Evolutionary conservation across 2,888 invertebrate species (phyloP).

Genomic region (Biston betularia): DNA sequence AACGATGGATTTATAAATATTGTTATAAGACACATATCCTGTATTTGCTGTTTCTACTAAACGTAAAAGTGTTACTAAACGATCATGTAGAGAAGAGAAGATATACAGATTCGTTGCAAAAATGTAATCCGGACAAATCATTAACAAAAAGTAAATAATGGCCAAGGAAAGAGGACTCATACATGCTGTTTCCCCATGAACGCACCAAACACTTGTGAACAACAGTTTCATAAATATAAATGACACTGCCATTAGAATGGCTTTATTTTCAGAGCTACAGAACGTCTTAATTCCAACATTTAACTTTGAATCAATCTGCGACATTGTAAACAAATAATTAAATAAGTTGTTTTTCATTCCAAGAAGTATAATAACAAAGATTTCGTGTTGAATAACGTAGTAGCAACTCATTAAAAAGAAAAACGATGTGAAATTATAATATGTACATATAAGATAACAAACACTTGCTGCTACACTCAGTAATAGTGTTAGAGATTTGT

Average conservation of each 20-base stretch:
- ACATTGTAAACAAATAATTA: background rate
- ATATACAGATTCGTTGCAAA: background rate
- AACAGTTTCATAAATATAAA: background rate
- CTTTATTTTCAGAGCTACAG: background rate
- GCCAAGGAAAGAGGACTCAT: too few relatives aligned
- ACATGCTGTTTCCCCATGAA: background rate
- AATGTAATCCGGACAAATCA: background rate
- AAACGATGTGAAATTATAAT: background rate
- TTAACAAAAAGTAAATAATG: background rate
- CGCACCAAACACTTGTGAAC: background rate
- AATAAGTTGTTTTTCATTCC: background rate
- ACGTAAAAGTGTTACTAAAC: background rate
- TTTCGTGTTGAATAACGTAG: background rate
- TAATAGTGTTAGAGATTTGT: background rate
- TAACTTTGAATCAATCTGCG: background rate
- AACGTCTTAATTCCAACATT: background rate
- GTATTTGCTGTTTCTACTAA: background rate
- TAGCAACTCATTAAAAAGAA: background rate
- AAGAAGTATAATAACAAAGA: background rate
- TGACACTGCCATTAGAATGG: background rate
- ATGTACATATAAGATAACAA: background rate
- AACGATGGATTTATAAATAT: slow-evolving; percentile 12
- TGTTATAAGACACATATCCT: background rate
- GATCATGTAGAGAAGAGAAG: background rate
- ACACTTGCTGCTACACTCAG: background rate